Conservation (phyloP, 2,797 vertebrate species). For the Propithecus perrieri region DNA sequence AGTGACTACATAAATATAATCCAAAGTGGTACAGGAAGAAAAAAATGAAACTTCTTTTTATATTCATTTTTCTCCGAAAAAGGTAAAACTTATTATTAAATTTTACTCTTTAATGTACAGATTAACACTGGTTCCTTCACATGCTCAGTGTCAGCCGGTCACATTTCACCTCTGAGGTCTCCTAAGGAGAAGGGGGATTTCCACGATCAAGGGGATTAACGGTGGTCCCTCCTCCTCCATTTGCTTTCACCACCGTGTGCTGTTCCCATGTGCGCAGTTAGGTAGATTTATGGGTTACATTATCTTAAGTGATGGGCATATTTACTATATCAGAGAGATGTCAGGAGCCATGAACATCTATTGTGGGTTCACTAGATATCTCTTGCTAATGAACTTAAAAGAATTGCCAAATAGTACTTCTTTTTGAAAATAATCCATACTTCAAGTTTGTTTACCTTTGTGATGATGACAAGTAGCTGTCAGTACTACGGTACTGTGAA, state of each 20-base stretch:
- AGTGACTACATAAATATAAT: neutral
- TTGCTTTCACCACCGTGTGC: neutral
- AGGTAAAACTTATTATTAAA: neutral
- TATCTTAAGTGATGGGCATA: neutral
- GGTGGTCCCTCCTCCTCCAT: neutral
- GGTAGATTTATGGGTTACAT: neutral
- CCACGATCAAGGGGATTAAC: neutral
- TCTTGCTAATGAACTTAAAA: neutral
- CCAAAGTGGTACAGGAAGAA: neutral
- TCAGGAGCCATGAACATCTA: neutral
- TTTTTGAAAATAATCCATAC: neutral
- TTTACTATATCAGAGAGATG: neutral
- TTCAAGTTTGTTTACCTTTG: constrained; percentile 6
- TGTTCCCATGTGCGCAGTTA: neutral
- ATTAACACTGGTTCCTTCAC: neutral
- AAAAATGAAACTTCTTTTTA: neutral
- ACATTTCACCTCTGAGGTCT: neutral
- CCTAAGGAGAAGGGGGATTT: neutral
- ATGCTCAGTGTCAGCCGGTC: neutral
- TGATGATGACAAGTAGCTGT: constrained; percentile 7
- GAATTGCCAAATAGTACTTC: neutral
- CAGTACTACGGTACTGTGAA: neutral
- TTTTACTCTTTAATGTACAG: neutral
- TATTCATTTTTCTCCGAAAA: neutral
- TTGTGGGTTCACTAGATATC: neutral